Percentiles rank a stretch among this genome's conserved stretches.
These are phyloP conservation scores for Megaptera novaeangliae DNA, from an alignment of 2,113 vertebrate species.

Conservation along the genomic window DNA sequence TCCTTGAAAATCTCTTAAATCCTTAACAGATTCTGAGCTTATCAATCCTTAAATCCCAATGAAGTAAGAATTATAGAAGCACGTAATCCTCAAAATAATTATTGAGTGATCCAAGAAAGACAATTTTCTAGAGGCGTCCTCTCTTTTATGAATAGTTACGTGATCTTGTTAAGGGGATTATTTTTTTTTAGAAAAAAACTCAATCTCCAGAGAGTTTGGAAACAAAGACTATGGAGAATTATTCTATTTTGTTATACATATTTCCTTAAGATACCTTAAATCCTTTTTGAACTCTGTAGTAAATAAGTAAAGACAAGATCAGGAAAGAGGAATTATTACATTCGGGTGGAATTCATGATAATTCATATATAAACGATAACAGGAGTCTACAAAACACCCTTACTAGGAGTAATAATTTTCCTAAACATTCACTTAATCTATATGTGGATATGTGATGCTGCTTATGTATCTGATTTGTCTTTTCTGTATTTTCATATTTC, in stretches of 20 bases:
- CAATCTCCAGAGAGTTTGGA: slow-evolving; percentile 20
- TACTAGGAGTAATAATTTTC: neutral
- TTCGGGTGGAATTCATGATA: neutral
- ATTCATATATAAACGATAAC: neutral
- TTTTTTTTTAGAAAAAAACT: slow-evolving; percentile 40
- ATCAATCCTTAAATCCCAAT: slow-evolving; percentile 51
- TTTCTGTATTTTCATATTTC: neutral
- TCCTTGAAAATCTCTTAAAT: slow-evolving; percentile 65
- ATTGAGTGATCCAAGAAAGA: slow-evolving; percentile 51
- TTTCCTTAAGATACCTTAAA: slow-evolving; percentile 1
- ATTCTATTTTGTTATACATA: slow-evolving; percentile 8
- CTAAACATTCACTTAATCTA: neutral
- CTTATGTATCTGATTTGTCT: neutral
- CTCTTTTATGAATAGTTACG: slow-evolving; percentile 41
- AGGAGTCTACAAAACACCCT: neutral
- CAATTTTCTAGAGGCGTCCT: neutral
- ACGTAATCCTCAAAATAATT: slow-evolving; percentile 64
- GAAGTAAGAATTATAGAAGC: slow-evolving; percentile 51
- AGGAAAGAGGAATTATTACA: neutral
- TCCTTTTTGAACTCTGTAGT: neutral
- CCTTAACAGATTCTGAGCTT: slow-evolving; percentile 59
- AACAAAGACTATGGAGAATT: slow-evolving; percentile 22
- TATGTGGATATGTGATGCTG: neutral
- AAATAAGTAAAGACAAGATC: slow-evolving; percentile 21
- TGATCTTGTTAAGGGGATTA: slow-evolving; percentile 59